Percentiles rank a stretch among this genome's conserved stretches.
These are phyloP conservation scores for Enteromius afrohamiltoni DNA, from an alignment of 2,797 vertebrate genomes.

Conservation along the genomic window DNA sequence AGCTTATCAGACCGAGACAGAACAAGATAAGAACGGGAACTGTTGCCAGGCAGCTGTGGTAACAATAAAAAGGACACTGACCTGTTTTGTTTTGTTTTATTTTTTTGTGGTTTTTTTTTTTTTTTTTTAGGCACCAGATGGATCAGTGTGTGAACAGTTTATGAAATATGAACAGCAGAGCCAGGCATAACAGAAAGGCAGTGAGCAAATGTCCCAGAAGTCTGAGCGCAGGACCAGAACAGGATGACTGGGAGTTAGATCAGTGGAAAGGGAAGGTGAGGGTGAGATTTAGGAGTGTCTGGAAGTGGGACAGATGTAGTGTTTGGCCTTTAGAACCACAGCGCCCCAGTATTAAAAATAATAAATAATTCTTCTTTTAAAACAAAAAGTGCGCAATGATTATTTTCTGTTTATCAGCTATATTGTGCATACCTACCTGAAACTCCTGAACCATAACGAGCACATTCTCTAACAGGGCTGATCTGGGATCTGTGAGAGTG, in stretches of 20 bases:
- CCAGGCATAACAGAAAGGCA: not conserved
- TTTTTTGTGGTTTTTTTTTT: not conserved
- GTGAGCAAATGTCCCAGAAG: slow-evolving; percentile 15
- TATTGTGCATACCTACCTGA: no score
- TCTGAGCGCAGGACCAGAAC: slow-evolving; percentile 35
- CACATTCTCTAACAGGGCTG: no score
- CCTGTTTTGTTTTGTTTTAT: not conserved
- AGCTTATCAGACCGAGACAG: slow-evolving; percentile 26
- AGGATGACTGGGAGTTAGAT: slow-evolving; percentile 49
- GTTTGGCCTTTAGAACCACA: not conserved
- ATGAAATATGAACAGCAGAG: slow-evolving; percentile 9
- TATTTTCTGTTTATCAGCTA: no score
- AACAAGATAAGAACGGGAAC: slow-evolving; percentile 47
- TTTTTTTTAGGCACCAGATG: not conserved
- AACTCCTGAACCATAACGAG: no score
- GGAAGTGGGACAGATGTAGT: not conserved
- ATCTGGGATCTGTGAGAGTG: no score
- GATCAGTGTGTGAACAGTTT: slow-evolving; percentile 1
- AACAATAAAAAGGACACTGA: slow-evolving; percentile 52
- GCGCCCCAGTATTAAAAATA: no score
- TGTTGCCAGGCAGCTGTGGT: slow-evolving; percentile 52
- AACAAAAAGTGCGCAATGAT: no score
- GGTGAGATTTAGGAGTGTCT: slow-evolving; percentile 27
- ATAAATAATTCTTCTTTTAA: no score
- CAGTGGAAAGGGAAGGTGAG: slow-evolving; percentile 35